Evolutionary conservation across 2,113 vertebrate genomes (phyloP), one percentile per base, ranked within the genome.

Genomic region (Epinephelus moara): DNA sequence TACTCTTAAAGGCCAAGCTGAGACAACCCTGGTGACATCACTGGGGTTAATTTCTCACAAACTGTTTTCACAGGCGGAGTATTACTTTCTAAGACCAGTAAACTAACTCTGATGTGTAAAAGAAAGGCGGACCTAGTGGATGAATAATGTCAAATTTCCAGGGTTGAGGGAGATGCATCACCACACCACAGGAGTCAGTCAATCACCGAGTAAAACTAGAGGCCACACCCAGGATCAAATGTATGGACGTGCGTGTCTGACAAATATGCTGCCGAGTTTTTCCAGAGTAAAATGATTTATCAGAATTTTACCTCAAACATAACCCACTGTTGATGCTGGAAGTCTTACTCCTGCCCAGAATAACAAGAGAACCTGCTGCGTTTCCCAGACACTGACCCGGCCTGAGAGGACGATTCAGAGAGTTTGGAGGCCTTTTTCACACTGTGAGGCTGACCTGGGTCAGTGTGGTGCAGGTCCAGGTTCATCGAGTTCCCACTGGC

Each of bases 301-400:
- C 23, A 61, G 59, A 82, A 42, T 56, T 80, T 78, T 61, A 81
- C 60, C 57, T 68, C 18, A 56, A 68, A 72, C 52, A 14, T 56
- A 49, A 11, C 40, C 55, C 69, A 14, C 77, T 4, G 52, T n/a
- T 76, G 3, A 21, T 19, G 61, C 79, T 74, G 79, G 59, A 67
- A 52, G 70, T 75, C 73, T 40, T 71, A 23, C 70, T 56, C 27
- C 49, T 3, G 52, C 76, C 76, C 70, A 80, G 63, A 85, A 88
- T 55, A 93, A 93, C 91, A 89, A 71, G 71, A 52, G 18, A 59
- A 81, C 93, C 91, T 62, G 88, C 85, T 81, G 93, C 42, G 75
- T 87, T 91, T 93, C 93, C 79, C 90, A 94, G 77, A 92, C 86
- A 70, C 67, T 60, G 88, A 74, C 89, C 42, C 81, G 12, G 76